Conservation (phyloP, 1,140 invertebrate genomes). For the Batillaria attramentaria region DNA sequence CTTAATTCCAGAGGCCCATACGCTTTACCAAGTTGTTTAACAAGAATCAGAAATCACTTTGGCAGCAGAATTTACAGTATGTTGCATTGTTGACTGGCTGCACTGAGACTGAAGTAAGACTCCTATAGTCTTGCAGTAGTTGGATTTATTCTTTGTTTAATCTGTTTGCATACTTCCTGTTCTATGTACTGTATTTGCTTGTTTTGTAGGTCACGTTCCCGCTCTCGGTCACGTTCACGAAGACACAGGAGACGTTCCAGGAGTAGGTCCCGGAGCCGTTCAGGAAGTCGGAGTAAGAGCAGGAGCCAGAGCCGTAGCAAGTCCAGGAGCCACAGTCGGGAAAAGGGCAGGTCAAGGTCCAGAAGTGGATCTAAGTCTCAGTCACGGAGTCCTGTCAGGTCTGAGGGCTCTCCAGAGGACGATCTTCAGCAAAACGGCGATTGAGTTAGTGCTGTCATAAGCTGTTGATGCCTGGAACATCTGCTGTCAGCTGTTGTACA, state of each 20-base stretch:
- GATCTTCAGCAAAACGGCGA: slow-evolving; percentile 24
- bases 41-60: too few species aligned
- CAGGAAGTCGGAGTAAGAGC: slow-evolving; percentile 61
- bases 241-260: slow-evolving; percentile 64
- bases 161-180: too few species aligned
- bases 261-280: slow-evolving; percentile 76
- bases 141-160: neutral
- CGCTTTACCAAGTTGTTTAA: too few species aligned
- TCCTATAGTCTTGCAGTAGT: too few species aligned
- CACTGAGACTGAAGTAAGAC: too few species aligned
- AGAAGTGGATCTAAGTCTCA: slow-evolving; percentile 42
- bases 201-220: slow-evolving; percentile 57
- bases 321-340: slow-evolving; percentile 66
- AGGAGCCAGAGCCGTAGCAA: slow-evolving; percentile 49
- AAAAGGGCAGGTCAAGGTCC: slow-evolving; percentile 72
- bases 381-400: slow-evolving; percentile 33
- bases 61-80: too few species aligned
- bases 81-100: too few species aligned
- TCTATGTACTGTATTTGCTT: slow-evolving; percentile 28
- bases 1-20: too few species aligned
- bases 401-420: slow-evolving; percentile 30
- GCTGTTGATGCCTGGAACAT: neutral
- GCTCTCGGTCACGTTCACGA: slow-evolving; percentile 65
- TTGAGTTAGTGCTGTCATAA: slow-evolving; percentile 6
- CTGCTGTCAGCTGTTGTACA: neutral